Base-by-base conservation (phyloP, 2,113 vertebrate genomes). In the Gambusia holbrooki region DNA sequence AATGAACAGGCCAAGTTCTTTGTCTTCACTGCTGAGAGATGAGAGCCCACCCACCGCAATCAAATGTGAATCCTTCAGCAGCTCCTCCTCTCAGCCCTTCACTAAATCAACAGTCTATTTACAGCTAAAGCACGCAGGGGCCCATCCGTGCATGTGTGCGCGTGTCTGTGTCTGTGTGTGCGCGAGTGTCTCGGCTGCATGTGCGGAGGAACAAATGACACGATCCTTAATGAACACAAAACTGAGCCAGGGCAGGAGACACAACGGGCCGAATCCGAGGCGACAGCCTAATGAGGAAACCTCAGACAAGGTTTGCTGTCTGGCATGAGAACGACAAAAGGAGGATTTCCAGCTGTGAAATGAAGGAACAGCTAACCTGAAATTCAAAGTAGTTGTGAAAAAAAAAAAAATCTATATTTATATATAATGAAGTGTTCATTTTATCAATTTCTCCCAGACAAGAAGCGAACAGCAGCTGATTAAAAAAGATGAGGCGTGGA, bases 11-110 rank as follows among this genome's bases (percentile, higher is more conserved):
- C 82, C 30, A 77, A 80, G 80, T 90, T 88, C 88, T 93, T 92
- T 93, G 92, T 93, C 87, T 92, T 83, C 79, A 80, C 82, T 86
- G 76, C 77, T 81, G 84, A 84, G 86, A 89, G 85, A 91, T 77
- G 83, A 90, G 86, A 90, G 88, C 88, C 91, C 91, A 90, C 91
- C 92, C 92, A 91, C 86, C 45, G 79, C 87, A 90, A 85, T 89
- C 89, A 88, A 90, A 90, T 12, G 72, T 48, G 77, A 86, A 86
- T 88, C 87, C 89, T 87, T 88, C 84, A 81, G 89, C 84, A 84
- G 81, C 89, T 87, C 87, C 87, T 86, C 83, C 84, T 87, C 84
- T 82, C 91, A 79, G 71, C 71, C 74, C 76, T 66, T 71, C 81
- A 73, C 89, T 86, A 85, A 83, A 90, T 89, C 87, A 87, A 89